These are phyloP conservation scores for Phalanger gymnotis DNA, from an alignment of 2,797 vertebrate genomes.

Conservation along the genomic window DNA sequence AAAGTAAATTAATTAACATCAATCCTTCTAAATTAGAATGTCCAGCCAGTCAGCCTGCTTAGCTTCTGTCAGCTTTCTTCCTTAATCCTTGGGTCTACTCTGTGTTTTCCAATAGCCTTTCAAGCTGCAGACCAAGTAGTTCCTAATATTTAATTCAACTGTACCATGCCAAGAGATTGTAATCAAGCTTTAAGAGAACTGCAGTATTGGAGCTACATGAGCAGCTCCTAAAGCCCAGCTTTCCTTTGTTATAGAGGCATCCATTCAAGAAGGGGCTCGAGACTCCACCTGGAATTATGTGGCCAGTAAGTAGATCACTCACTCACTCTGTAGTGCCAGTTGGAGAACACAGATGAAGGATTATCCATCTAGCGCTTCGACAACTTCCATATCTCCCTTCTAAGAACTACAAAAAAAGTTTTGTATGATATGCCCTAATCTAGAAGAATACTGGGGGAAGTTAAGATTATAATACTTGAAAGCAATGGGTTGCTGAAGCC, in stretches of 20 bases:
- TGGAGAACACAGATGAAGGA: not conserved
- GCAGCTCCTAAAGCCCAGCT: not conserved
- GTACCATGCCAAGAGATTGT: slow-evolving; percentile 57
- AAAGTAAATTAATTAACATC: slow-evolving; percentile 74
- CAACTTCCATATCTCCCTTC: not conserved
- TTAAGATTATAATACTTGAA: not conserved
- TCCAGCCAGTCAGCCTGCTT: slow-evolving; percentile 49
- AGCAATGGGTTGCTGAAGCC: not conserved
- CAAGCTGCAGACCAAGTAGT: slow-evolving; percentile 31
- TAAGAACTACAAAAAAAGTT: not conserved
- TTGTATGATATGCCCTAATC: not conserved
- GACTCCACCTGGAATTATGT: not conserved
- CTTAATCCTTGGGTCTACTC: slow-evolving; percentile 3
- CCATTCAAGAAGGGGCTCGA: slow-evolving; percentile 7
- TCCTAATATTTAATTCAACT: slow-evolving; percentile 55
- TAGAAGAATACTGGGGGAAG: not conserved
- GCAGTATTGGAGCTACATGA: slow-evolving; percentile 34
- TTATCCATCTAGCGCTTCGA: too few relatives aligned
- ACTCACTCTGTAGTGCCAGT: not conserved
- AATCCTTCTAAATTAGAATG: slow-evolving; percentile 61
- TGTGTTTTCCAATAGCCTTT: slow-evolving; percentile 39
- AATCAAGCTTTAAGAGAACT: slow-evolving; percentile 61
- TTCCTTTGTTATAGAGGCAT: slow-evolving; percentile 20
- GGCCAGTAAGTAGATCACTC: not conserved
- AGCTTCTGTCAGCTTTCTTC: slow-evolving; percentile 59